Conservation (phyloP, 2,113 vertebrate genomes). For the Platycercus adscitus region DNA sequence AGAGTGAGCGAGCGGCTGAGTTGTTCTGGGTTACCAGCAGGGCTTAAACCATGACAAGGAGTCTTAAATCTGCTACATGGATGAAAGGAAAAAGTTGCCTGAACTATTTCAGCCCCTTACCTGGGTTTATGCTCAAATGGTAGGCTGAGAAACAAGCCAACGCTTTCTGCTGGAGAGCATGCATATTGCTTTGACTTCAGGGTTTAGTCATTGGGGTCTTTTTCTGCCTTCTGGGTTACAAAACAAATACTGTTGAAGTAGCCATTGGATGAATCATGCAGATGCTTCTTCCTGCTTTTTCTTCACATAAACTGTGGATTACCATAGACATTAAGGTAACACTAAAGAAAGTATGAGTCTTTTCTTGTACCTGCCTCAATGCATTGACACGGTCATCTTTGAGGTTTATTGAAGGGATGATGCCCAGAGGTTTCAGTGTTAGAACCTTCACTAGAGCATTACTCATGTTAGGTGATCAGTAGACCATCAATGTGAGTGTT, state of each 20-base stretch:
- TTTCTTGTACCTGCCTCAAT: background rate
- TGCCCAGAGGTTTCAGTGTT: background rate
- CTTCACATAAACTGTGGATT: background rate
- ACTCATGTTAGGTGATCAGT: no score
- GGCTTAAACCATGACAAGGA: no score
- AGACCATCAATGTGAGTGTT: rapidly evolving
- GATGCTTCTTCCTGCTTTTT: background rate
- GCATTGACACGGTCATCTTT: background rate
- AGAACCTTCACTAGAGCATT: background rate
- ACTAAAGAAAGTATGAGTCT: background rate
- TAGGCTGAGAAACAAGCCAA: background rate
- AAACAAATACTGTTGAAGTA: background rate
- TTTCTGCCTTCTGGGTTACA: background rate
- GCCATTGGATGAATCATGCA: background rate
- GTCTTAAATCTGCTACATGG: background rate
- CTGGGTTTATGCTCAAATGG: background rate
- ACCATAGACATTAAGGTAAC: background rate
- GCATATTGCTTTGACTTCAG: background rate
- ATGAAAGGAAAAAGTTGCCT: background rate
- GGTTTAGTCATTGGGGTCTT: background rate
- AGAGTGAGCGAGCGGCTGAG: no score
- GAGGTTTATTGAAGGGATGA: background rate
- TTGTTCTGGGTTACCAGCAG: no score
- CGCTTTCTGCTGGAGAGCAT: background rate
- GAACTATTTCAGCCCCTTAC: background rate